Evolutionary conservation across 37 sponge, comb jelly and placozoan genomes (phyloP).

Genomic region (Eunapius fragilis): DNA sequence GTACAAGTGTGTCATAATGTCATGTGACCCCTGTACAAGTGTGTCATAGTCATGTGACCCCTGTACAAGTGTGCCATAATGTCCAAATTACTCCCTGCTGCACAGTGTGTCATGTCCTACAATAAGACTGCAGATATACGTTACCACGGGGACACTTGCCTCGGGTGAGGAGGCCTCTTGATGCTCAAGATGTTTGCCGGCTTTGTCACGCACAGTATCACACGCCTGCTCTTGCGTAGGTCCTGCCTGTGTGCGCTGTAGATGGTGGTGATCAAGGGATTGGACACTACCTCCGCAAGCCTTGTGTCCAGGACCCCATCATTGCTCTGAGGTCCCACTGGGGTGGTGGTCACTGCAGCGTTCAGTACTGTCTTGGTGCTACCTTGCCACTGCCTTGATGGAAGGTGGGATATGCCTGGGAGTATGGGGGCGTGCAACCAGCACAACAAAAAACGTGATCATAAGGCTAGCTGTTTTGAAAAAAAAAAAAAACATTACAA

Average conservation of each 20-base stretch:
- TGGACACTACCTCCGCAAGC: slow-evolving; percentile 7
- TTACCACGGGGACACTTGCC: not conserved
- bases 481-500: not conserved
- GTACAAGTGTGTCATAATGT: no score
- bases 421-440: no score
- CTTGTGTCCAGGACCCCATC: not conserved
- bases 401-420: slow-evolving; percentile 45
- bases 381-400: slow-evolving; percentile 28
- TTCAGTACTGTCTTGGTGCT: not conserved
- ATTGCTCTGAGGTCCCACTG: not conserved
- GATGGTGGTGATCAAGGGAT: slow-evolving; percentile 47
- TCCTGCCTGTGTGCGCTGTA: slow-evolving; percentile 7
- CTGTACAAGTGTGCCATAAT: no score
- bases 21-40: no score
- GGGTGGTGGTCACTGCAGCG: not conserved
- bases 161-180: slow-evolving; percentile 31
- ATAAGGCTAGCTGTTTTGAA: no score
- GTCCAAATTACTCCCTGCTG: no score
- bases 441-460: no score
- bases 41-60: no score
- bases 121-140: not conserved
- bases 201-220: not conserved
- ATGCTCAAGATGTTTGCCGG: not conserved
- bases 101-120: no score
- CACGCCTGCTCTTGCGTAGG: not conserved